These are phyloP conservation scores for Rhodophaea formosa DNA, from an alignment of 2,888 invertebrate species.

Conservation along the genomic window DNA sequence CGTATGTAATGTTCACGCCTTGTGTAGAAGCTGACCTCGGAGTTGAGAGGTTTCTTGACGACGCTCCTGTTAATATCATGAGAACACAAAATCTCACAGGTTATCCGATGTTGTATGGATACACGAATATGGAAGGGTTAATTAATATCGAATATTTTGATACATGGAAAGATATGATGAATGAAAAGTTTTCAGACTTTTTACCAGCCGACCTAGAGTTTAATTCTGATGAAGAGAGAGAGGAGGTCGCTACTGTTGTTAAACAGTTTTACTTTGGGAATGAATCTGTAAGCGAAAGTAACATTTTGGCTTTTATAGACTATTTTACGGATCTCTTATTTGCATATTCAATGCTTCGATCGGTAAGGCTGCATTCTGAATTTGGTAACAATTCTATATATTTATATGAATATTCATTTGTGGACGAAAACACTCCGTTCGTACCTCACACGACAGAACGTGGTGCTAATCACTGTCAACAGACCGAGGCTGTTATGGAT, in stretches of 20 bases:
- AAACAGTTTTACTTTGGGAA: slow-evolving; percentile 41
- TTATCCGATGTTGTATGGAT: slow-evolving; percentile 48
- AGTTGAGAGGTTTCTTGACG: slow-evolving; percentile 39
- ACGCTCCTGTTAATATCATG: slow-evolving; percentile 44
- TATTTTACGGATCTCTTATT: slow-evolving; percentile 50
- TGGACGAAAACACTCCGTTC: slow-evolving; percentile 25
- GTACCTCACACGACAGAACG: slow-evolving; percentile 23
- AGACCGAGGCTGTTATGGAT: slow-evolving; percentile 36
- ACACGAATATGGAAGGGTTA: slow-evolving; percentile 43
- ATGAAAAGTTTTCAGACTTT: slow-evolving; percentile 38
- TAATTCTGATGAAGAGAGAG: slow-evolving; percentile 24
- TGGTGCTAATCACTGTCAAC: slow-evolving; percentile 42
- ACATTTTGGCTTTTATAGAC: slow-evolving; percentile 26
- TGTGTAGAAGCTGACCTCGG: slow-evolving; percentile 40
- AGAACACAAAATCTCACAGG: slow-evolving; percentile 37
- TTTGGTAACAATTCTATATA: slow-evolving; percentile 39
- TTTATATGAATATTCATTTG: slow-evolving; percentile 42
- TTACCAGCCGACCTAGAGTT: slow-evolving; percentile 37
- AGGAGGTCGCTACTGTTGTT: slow-evolving; percentile 26
- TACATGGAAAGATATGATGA: slow-evolving; percentile 36
- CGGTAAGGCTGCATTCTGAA: slow-evolving; percentile 33
- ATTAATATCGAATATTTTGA: slow-evolving; percentile 33
- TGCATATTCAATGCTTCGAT: slow-evolving; percentile 30
- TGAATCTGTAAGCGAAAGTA: slow-evolving; percentile 22
- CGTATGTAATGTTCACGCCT: slow-evolving; percentile 34